Conservation (phyloP, 2,797 vertebrate genomes). For the Pipistrellus pygmaeus region DNA sequence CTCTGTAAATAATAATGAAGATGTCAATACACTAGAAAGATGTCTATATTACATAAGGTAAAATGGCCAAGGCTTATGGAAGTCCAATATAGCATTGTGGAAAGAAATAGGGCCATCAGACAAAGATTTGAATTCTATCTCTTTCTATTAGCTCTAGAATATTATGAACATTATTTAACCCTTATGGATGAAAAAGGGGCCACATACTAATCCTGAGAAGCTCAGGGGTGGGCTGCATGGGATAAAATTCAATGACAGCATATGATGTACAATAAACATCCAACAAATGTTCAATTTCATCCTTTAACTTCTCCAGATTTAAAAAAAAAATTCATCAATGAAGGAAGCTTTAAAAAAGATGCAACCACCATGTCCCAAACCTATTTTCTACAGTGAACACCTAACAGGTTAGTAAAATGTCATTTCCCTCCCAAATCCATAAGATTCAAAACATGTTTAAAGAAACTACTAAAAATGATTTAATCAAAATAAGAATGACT, state of each 20-base stretch:
- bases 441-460: background rate
- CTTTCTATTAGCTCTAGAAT: background rate
- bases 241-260: background rate
- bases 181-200: background rate
- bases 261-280: background rate
- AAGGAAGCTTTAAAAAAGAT: background rate
- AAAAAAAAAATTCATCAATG: background rate
- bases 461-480: background rate
- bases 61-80: background rate
- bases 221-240: background rate
- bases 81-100: rapidly evolving
- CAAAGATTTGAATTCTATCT: background rate
- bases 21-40: background rate
- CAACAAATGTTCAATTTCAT: background rate
- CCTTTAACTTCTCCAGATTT: background rate
- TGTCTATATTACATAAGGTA: background rate
- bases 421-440: background rate
- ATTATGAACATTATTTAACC: background rate
- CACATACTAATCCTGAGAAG: background rate
- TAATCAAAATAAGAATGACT: constrained; percentile 13
- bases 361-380: background rate
- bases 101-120: background rate
- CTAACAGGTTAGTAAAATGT: background rate
- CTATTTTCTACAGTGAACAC: background rate
- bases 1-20: background rate